A percentile compares a stretch with the other conserved stretches of the same genome.
Evolutionary conservation across 1,140 invertebrate genomes (phyloP).

Genomic region (Dendrolimus kikuchii): DNA sequence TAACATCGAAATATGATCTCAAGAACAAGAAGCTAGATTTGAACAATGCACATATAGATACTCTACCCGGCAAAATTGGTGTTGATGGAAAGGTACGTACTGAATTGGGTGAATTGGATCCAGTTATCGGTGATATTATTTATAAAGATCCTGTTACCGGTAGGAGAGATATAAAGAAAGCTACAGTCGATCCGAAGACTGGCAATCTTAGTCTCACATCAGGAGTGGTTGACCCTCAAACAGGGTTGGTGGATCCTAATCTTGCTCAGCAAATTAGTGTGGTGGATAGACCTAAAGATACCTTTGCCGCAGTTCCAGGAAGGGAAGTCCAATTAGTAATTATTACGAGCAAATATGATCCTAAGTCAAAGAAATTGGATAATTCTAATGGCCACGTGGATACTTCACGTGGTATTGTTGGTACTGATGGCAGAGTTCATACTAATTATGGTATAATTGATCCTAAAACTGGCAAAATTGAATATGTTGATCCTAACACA

Average conservation of each 20-base stretch:
- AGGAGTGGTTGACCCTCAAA: slow-evolving; percentile 77
- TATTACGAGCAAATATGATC: slow-evolving; percentile 73
- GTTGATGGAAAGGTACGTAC: slow-evolving; percentile 61
- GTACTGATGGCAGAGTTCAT: slow-evolving; percentile 68
- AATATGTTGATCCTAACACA: slow-evolving; percentile 66
- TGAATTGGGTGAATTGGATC: slow-evolving; percentile 70
- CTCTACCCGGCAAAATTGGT: slow-evolving; percentile 69
- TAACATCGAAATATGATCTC: slow-evolving; percentile 65
- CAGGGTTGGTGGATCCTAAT: slow-evolving; percentile 71
- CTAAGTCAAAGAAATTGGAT: slow-evolving; percentile 72
- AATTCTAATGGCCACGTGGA: slow-evolving; percentile 72
- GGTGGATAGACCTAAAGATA: slow-evolving; percentile 65
- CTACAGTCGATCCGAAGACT: slow-evolving; percentile 68
- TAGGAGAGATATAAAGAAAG: slow-evolving; percentile 49
- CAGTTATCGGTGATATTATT: slow-evolving; percentile 64
- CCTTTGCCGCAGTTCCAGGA: slow-evolving; percentile 45
- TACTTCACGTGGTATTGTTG: slow-evolving; percentile 63
- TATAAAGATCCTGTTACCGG: slow-evolving; percentile 49
- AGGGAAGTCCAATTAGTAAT: slow-evolving; percentile 72
- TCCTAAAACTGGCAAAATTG: slow-evolving; percentile 71
- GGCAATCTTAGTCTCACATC: slow-evolving; percentile 72
- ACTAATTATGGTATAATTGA: slow-evolving; percentile 74
- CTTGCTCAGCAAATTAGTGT: slow-evolving; percentile 72
- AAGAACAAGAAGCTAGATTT: slow-evolving; percentile 72
- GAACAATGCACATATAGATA: slow-evolving; percentile 72